Conservation (phyloP, 2,888 invertebrate genomes). For the Sarcophaga variegata region DNA sequence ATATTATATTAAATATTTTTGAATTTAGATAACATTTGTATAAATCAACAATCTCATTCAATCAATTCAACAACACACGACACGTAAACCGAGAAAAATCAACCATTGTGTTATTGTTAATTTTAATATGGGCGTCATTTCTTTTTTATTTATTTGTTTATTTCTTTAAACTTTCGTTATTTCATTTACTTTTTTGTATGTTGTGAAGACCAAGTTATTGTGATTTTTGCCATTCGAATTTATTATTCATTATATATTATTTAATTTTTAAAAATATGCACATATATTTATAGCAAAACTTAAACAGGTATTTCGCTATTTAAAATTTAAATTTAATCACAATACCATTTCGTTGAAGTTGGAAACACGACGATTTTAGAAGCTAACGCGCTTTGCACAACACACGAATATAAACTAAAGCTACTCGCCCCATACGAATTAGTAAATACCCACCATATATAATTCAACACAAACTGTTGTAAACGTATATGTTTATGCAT, state of each 20-base stretch:
- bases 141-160: neutral
- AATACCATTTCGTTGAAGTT: slow-evolving; percentile 54
- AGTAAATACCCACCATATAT: slow-evolving; percentile 55
- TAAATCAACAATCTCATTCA: neutral
- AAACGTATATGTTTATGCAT: neutral
- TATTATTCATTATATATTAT: neutral
- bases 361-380: slow-evolving; percentile 53
- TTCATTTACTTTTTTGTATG: neutral
- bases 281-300: neutral
- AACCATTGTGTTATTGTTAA: neutral
- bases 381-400: slow-evolving; percentile 59
- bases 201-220: neutral
- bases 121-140: neutral
- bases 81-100: slow-evolving; percentile 8
- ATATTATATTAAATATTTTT: neutral
- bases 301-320: slow-evolving; percentile 50
- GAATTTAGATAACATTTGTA: neutral
- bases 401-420: slow-evolving; percentile 64
- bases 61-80: slow-evolving; percentile 29
- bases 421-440: slow-evolving; percentile 53
- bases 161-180: neutral
- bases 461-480: neutral
- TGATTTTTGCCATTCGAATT: neutral
- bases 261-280: neutral
- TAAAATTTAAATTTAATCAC: slow-evolving; percentile 34